phyloP scores from a whole-genome alignment of 2,113 vertebrate species.

The Ictalurus punctatus region DNA sequence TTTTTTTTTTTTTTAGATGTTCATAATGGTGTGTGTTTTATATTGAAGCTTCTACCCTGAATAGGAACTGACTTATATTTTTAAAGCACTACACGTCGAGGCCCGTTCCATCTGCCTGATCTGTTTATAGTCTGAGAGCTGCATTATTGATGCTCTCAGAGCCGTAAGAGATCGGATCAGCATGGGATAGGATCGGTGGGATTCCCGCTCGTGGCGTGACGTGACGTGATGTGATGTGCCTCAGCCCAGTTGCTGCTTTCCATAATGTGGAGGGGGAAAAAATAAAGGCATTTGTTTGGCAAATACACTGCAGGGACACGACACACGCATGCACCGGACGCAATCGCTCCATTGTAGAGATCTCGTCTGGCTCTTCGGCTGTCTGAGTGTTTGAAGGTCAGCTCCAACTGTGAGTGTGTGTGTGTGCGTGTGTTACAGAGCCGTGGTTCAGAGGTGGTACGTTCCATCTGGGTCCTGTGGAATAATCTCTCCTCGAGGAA shows the following conservation, averaged over 20 bases:
- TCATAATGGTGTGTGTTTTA: not conserved
- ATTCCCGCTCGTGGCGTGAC: not conserved
- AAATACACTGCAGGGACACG: constrained; percentile 45
- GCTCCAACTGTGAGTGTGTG: not conserved
- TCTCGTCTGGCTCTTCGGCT: not conserved
- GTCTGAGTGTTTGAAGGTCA: not conserved
- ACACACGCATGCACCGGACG: constrained; percentile 39
- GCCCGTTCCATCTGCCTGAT: not conserved
- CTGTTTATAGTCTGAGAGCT: not conserved
- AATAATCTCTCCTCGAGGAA: not conserved
- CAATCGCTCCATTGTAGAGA: not conserved
- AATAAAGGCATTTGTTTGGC: constrained; percentile 56
- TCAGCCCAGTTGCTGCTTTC: constrained; percentile 23
- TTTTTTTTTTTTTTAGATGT: not conserved
- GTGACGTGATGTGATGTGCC: not conserved
- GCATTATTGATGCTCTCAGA: not conserved
- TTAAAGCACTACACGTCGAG: not conserved
- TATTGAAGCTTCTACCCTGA: not conserved
- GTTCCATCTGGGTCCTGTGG: not conserved
- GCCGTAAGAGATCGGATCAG: not conserved
- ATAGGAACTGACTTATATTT: not conserved
- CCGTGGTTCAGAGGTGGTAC: no score
- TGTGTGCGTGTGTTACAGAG: not conserved
- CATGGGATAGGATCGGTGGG: not conserved
- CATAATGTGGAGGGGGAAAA: constrained; percentile 33